A percentile compares a stretch with the other conserved stretches of the same genome.
Conservation (phyloP, 2,113 vertebrate species). For the Odocoileus virginianus region DNA sequence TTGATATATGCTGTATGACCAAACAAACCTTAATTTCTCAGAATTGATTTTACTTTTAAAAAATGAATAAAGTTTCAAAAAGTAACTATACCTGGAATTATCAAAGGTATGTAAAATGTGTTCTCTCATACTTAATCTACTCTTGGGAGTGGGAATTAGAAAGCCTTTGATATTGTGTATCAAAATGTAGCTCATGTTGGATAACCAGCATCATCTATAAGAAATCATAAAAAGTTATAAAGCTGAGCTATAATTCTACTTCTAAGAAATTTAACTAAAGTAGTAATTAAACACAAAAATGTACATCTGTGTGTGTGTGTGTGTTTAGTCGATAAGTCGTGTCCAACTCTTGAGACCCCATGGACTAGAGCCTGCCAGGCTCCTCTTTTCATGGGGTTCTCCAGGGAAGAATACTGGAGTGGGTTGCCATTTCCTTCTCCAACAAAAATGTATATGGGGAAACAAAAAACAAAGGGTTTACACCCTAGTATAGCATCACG, state of each 20-base stretch:
- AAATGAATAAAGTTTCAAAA: not conserved
- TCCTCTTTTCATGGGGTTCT: not conserved
- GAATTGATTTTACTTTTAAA: not conserved
- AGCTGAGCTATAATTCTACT: not conserved
- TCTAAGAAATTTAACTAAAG: not conserved
- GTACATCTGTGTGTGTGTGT: not conserved
- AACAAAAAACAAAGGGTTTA: not conserved
- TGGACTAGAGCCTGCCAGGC: not conserved
- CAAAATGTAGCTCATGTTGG: not conserved
- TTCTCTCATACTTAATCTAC: not conserved
- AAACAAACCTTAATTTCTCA: not conserved
- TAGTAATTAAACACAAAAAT: not conserved
- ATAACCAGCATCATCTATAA: not conserved
- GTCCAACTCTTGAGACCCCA: not conserved
- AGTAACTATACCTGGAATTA: not conserved
- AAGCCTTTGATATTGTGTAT: not conserved
- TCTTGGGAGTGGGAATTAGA: not conserved
- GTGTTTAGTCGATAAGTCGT: not conserved
- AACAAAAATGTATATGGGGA: not conserved
- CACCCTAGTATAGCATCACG: not conserved
- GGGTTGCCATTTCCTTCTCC: not conserved
- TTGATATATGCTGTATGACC: not conserved
- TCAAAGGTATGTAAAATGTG: not conserved
- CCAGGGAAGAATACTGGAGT: not conserved
- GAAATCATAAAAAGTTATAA: not conserved